phyloP scores from a whole-genome alignment of 2,888 invertebrate species.

The Cheilosia variabilis region DNA sequence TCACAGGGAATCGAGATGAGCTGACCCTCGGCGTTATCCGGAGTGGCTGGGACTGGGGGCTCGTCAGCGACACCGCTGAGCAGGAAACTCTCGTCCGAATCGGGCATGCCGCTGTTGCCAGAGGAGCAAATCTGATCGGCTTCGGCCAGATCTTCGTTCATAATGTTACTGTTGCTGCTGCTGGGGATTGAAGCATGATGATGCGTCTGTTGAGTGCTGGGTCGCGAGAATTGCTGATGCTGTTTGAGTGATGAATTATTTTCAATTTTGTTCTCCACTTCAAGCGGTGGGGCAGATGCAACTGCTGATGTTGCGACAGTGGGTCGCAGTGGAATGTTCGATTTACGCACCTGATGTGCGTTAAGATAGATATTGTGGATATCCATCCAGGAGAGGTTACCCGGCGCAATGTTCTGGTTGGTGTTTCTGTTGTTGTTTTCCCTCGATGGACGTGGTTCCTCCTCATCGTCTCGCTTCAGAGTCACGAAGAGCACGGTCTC shows the following conservation, averaged over 20 bases:
- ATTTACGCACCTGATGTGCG: constrained; percentile 64
- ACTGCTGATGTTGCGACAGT: constrained; percentile 4
- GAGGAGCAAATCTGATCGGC: constrained; percentile 89
- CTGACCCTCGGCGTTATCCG: constrained; percentile 57
- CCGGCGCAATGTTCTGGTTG: constrained; percentile 33
- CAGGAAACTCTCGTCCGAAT: constrained; percentile 47
- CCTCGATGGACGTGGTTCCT: constrained; percentile 53
- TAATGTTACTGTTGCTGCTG: constrained; percentile 84
- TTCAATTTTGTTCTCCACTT: constrained; percentile 66
- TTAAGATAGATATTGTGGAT: constrained; percentile 69
- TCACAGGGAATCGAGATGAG: constrained; percentile 60
- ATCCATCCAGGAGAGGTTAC: constrained; percentile 50
- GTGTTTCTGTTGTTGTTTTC: constrained; percentile 68
- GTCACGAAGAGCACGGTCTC: constrained; percentile 79
- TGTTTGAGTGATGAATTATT: constrained; percentile 57
- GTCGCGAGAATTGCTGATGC: constrained; percentile 20
- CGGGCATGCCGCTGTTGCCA: constrained; percentile 69
- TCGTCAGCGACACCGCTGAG: constrained; percentile 25
- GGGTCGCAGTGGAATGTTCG: constrained; percentile 64
- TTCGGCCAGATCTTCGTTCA: constrained; percentile 90
- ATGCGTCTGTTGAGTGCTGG: constrained; percentile 32
- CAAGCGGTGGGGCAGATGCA: constrained; percentile 2
- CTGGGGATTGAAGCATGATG: constrained; percentile 21
- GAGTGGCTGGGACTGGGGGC: constrained; percentile 20
- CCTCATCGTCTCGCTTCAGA: constrained; percentile 50